Evolutionary conservation across 1,140 invertebrate genomes (phyloP).

Genomic region (Zelostemma sp.): DNA sequence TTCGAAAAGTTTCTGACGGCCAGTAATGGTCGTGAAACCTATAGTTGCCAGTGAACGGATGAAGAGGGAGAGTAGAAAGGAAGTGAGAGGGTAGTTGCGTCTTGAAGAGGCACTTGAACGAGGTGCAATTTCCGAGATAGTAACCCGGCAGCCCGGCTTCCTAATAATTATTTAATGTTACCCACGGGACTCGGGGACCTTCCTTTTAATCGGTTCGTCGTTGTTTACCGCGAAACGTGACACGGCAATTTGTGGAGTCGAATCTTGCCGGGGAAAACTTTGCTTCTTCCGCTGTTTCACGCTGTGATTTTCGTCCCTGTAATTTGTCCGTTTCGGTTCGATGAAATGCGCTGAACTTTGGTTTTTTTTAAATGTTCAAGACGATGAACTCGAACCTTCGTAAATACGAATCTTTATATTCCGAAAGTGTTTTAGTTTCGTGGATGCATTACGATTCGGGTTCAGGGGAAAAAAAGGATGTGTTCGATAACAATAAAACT

Average conservation of each 20-base stretch:
- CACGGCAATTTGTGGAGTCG: conserved; percentile 6
- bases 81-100: conserved; percentile 34
- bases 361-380: too few relatives aligned
- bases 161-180: conserved; percentile 51
- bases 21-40: conserved; percentile 28
- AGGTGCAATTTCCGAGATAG: conserved; percentile 50
- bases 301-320: too few relatives aligned
- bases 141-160: conserved; percentile 36
- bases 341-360: too few relatives aligned
- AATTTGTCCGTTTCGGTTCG: too few relatives aligned
- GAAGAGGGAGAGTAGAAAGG: conserved; percentile 10
- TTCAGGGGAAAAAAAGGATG: too few relatives aligned
- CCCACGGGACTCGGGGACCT: conserved; percentile 25
- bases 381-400: too few relatives aligned
- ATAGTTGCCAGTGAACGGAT: conserved; percentile 12
- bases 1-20: conserved; percentile 39
- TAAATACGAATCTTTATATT: too few relatives aligned
- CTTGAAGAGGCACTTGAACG: conserved; percentile 45
- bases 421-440: too few relatives aligned
- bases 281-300: too few relatives aligned
- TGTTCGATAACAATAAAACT: too few relatives aligned
- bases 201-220: conserved; percentile 41
- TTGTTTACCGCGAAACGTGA: conserved; percentile 28
- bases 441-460: too few relatives aligned
- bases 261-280: neutral